A percentile compares a stretch with the other conserved stretches of the same genome.
Evolutionary conservation across 2,113 vertebrate species (phyloP).

Genomic region (Peucedramus taeniatus): DNA sequence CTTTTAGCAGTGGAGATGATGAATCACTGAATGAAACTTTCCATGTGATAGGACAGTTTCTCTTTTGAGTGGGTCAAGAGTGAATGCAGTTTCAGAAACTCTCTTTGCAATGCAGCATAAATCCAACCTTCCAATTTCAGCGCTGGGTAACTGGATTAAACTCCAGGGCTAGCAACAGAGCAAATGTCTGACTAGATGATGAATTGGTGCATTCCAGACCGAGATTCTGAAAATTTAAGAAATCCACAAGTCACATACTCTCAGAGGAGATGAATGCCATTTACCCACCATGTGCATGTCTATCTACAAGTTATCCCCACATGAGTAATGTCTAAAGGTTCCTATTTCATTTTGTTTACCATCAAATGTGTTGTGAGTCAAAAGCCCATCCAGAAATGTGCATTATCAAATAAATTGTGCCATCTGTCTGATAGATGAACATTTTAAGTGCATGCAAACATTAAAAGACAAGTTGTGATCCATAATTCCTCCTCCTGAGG

Average conservation of each 20-base stretch:
- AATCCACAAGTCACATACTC: not conserved
- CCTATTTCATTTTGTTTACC: not conserved
- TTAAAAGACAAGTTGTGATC: not conserved
- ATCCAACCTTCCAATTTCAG: not conserved
- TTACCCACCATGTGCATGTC: not conserved
- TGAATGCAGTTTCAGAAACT: not conserved
- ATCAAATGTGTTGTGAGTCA: not conserved
- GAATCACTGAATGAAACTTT: not conserved
- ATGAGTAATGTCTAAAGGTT: not conserved
- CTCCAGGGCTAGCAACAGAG: not conserved
- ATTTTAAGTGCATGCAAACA: not conserved
- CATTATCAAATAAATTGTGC: not conserved
- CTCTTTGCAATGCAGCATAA: not conserved
- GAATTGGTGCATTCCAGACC: not conserved
- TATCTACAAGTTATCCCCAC: not conserved
- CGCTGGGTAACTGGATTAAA: not conserved
- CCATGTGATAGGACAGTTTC: not conserved
- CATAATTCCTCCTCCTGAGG: not conserved
- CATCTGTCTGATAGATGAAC: not conserved
- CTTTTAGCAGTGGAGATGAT: not conserved
- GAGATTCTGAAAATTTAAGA: not conserved
- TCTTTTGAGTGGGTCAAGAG: not conserved
- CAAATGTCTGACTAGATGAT: not conserved
- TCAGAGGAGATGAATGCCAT: not conserved
- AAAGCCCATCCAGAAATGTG: not conserved